Percentiles rank a stretch among this genome's conserved stretches.
Conservation (phyloP, 2,888 invertebrate species). For the Drosophila stalkeri region DNA sequence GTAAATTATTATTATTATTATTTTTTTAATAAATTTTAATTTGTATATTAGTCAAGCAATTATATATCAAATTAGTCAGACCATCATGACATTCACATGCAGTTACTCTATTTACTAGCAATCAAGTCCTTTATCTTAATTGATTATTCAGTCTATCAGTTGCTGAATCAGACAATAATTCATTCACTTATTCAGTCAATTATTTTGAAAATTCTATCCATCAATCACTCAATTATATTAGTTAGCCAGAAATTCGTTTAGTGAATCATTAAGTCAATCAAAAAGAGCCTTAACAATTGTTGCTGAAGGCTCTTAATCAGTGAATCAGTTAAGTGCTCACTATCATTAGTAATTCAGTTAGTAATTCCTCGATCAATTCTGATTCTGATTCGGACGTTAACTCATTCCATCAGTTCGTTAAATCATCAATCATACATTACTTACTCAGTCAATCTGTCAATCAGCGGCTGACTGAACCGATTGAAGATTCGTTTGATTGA, state of each 20-base stretch:
- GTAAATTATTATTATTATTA: not conserved
- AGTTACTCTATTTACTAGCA: not conserved
- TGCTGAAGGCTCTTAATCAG: too few species aligned
- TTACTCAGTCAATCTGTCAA: constrained; percentile 4
- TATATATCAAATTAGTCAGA: not conserved
- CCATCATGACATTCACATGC: not conserved
- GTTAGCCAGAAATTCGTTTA: too few species aligned
- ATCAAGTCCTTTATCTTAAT: not conserved
- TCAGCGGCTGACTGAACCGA: not conserved
- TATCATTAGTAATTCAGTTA: too few species aligned
- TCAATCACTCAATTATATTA: too few species aligned
- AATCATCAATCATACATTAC: not conserved
- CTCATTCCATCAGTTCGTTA: not conserved
- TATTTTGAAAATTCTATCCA: too few species aligned
- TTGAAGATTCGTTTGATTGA: constrained; percentile 32
- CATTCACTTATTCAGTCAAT: not conserved
- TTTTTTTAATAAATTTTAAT: not conserved
- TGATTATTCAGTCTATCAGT: not conserved
- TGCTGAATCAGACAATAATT: not conserved
- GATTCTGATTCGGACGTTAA: not conserved
- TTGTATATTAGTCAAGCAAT: not conserved
- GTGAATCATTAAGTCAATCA: not conserved
- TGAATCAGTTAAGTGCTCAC: too few species aligned
- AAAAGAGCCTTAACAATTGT: too few species aligned
- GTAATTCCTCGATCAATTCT: not conserved